Evolutionary conservation across 2,113 vertebrate species (phyloP).

Genomic region (Oncorhynchus gorbuscha): DNA sequence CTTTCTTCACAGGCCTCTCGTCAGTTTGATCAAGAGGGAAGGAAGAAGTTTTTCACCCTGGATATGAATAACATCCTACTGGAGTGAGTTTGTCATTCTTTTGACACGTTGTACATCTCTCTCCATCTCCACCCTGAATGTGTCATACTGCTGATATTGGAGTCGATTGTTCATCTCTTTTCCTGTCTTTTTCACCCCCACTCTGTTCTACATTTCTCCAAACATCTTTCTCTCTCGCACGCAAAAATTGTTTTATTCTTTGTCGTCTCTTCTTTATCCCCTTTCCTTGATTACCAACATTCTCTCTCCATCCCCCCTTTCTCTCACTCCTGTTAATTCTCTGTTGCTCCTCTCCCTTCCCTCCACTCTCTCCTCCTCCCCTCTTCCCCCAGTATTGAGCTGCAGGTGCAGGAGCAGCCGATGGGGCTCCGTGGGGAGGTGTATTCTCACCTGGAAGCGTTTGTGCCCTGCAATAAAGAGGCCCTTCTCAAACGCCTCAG

Average conservation of each 20-base stretch:
- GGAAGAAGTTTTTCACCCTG: slow-evolving; percentile 89
- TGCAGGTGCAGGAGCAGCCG: slow-evolving; percentile 83
- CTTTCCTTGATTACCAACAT: not conserved
- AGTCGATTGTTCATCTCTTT: not conserved
- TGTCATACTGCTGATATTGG: not conserved
- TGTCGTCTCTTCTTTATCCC: not conserved
- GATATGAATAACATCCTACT: slow-evolving; percentile 92
- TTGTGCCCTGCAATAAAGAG: slow-evolving; percentile 87
- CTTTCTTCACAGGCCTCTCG: slow-evolving; percentile 79
- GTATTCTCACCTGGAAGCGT: slow-evolving; percentile 84
- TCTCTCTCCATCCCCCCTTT: not conserved
- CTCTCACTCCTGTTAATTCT: slow-evolving; percentile 13
- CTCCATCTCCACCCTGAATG: not conserved
- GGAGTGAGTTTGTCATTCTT: slow-evolving; percentile 80
- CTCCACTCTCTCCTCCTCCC: not conserved
- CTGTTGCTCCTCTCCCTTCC: not conserved
- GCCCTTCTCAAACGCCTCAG: slow-evolving; percentile 84
- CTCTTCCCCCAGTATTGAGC: slow-evolving; percentile 76
- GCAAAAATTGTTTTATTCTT: too few relatives aligned
- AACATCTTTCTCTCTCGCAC: not conserved
- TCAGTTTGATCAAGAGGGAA: slow-evolving; percentile 88
- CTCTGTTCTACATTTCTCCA: not conserved
- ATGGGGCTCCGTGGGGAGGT: slow-evolving; percentile 74
- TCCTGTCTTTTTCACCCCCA: not conserved
- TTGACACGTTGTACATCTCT: slow-evolving; percentile 34